Base-by-base conservation (phyloP, 2,113 vertebrate species). In the Hydropotes inermis region DNA sequence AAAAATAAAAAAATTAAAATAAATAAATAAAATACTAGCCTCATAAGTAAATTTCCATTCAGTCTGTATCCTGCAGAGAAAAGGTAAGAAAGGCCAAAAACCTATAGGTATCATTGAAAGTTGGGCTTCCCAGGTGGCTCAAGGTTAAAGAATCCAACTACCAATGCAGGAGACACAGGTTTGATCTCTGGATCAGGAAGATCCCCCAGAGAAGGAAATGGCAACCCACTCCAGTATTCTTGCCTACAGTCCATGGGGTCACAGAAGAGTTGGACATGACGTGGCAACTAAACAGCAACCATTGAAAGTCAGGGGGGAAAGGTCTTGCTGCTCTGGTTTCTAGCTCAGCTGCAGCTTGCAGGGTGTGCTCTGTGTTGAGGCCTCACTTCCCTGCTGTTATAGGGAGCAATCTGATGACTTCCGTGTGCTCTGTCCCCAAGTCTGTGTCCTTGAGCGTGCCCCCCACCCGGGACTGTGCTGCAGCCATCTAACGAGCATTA, bases 1-100 rank as follows among this genome's bases (percentile, higher is more conserved):
- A 47, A 47, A 47, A 47, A 47, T 11, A 2, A 10, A 47, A 47
- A 47, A 47, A 47, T 11, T 45, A 45, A 47, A 47, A 47, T 12
- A 47, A 47, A 47, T 12, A 45, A 47, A 45, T 67, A 74, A 45
- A 84, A 79, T 54, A 87, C 27, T 55, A 95, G 55, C 16, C 78
- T n/a, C 45, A 25, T 52, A 33, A 85, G 39, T 82, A 76, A 94
- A 82, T 87, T 28, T 39, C 47, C 74, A 81, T n/a, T 92, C 64
- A 50, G 27, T 25, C 57, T 83, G 61, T 25, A 16, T 43, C 39
- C 33, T 61, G 14, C 45, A 27, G 7, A 74, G 67, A 85, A 57
- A 58, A 84, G 70, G 21, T 0, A 60, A 5, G n/a, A 61, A 82
- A 78, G n/a, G 15, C 5, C 14, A 58, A 81, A 70, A n/a, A n/a